phyloP scores from a whole-genome alignment of 2,113 vertebrate genomes.

The Malurus melanocephalus region DNA sequence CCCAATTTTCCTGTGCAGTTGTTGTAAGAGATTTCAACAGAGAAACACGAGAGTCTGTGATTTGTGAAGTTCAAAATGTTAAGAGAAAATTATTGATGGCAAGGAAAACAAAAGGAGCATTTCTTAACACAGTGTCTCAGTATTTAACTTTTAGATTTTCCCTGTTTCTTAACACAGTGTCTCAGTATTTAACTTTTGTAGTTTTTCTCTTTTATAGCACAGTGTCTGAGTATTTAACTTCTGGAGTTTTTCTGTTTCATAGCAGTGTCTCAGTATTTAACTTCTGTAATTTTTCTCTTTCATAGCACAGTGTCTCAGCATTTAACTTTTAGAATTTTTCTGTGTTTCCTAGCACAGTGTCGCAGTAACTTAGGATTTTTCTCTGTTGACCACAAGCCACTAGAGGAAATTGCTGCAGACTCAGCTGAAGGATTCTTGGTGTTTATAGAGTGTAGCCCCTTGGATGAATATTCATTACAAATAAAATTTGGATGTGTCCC shows the following conservation, averaged over 20 bases:
- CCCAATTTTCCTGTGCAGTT: background rate
- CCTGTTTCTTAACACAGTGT: background rate
- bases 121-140: background rate
- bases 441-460: background rate
- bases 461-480: background rate
- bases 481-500: background rate
- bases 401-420: background rate
- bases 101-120: background rate
- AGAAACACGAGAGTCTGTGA: accelerated
- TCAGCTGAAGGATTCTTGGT: background rate
- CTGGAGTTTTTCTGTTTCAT: background rate
- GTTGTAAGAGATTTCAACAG: background rate
- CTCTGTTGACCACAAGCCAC: background rate
- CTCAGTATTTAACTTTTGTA: background rate
- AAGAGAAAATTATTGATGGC: background rate
- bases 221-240: background rate
- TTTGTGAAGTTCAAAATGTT: background rate
- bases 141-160: background rate
- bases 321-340: background rate
- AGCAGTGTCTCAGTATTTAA: background rate
- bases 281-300: background rate
- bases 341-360: background rate
- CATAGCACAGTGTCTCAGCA: background rate
- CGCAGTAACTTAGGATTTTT: background rate
- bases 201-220: background rate